Percentiles rank a stretch among this genome's conserved stretches.
These are phyloP conservation scores for Urechis unicinctus DNA, from an alignment of 2,888 invertebrate species.

Conservation along the genomic window DNA sequence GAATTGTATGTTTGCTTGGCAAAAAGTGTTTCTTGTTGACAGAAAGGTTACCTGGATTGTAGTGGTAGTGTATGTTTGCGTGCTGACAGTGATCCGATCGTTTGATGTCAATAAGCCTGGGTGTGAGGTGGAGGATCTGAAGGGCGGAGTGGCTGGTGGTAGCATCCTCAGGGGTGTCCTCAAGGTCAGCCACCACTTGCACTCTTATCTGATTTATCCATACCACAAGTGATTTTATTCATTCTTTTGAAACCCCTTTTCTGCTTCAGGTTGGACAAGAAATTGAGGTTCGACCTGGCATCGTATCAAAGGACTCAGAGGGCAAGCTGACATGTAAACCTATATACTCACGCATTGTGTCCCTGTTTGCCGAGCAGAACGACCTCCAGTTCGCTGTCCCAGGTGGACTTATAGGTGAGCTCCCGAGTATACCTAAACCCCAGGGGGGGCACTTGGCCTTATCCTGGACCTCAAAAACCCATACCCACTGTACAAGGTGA, in stretches of 20 bases:
- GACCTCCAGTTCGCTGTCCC: constrained; percentile 96
- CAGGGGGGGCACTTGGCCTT: too few species aligned
- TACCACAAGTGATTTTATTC: background rate
- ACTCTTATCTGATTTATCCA: background rate
- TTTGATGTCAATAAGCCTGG: constrained; percentile 99
- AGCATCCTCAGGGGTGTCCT: constrained; percentile 93
- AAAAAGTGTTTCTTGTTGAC: too few species aligned
- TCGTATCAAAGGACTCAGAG: constrained; percentile 93
- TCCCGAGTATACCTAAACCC: background rate
- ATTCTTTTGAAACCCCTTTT: background rate
- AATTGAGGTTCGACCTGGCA: constrained; percentile 95
- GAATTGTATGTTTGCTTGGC: too few species aligned
- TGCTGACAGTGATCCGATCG: constrained; percentile 64
- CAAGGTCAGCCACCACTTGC: constrained; percentile 54
- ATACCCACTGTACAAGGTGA: too few species aligned
- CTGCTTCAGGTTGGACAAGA: constrained; percentile 79
- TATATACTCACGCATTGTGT: constrained; percentile 93
- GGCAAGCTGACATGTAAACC: constrained; percentile 93
- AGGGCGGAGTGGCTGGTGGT: constrained; percentile 98
- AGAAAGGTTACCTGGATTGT: too few species aligned
- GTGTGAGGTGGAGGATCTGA: constrained; percentile 93
- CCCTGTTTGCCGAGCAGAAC: constrained; percentile 96
- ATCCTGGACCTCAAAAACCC: too few species aligned
- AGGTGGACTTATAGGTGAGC: constrained; percentile 87
- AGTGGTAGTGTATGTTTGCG: too few species aligned